Percentiles rank a stretch among this genome's conserved stretches.
phyloP scores from a whole-genome alignment of 37 sponge, comb jelly and placozoan genomes.

The Axinella damicornis region DNA sequence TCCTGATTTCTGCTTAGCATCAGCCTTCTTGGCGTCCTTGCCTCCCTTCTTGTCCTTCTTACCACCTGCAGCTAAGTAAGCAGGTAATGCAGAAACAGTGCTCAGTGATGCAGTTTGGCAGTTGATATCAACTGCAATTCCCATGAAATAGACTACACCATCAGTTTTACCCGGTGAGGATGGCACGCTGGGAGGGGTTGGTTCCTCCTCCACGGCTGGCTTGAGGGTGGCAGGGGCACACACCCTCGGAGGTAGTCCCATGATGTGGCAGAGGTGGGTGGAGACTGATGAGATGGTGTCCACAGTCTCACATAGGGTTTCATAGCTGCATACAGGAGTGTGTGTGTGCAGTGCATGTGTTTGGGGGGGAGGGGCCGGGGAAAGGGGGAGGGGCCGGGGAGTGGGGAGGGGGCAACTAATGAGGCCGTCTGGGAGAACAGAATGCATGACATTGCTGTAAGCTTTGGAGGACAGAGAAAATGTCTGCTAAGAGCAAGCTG shows the following conservation, averaged over 20 bases:
- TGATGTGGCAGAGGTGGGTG: constrained; percentile 39
- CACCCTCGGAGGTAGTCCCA: constrained; percentile 59
- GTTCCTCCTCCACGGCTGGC: neutral
- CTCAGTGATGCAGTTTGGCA: too few relatives aligned
- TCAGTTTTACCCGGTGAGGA: constrained; percentile 10
- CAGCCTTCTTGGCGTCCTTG: constrained; percentile 8
- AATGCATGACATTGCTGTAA: too few relatives aligned
- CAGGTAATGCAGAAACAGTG: neutral
- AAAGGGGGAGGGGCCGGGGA: too few relatives aligned
- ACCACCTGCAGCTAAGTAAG: too few relatives aligned
- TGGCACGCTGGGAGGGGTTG: neutral
- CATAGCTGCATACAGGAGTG: constrained; percentile 38
- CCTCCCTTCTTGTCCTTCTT: constrained; percentile 15
- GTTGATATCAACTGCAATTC: neutral
- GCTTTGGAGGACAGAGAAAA: too few relatives aligned
- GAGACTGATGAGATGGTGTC: constrained; percentile 36
- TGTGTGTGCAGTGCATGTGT: neutral
- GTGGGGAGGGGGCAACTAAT: too few relatives aligned
- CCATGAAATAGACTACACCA: neutral
- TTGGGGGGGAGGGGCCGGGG: too few relatives aligned
- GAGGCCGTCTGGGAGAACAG: too few relatives aligned
- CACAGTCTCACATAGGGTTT: constrained; percentile 53
- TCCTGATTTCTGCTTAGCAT: neutral
- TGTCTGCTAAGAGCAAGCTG: too few relatives aligned
- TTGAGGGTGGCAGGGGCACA: neutral